phyloP scores from a whole-genome alignment of 2,113 vertebrate species.

The Sinocyclocheilus anophthalmus region DNA sequence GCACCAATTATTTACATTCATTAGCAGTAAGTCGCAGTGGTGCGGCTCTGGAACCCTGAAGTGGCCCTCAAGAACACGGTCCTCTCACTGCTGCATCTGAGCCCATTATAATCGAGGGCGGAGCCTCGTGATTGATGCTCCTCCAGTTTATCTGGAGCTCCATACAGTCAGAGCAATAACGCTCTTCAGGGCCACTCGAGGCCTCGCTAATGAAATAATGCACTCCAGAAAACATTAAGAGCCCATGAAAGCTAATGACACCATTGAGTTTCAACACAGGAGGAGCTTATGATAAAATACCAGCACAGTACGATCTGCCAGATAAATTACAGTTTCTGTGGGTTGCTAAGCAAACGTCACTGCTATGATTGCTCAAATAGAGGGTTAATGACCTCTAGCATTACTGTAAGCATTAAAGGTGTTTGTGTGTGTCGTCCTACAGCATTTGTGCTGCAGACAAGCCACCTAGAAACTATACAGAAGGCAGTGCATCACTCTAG shows the following conservation, averaged over 20 bases:
- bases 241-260: slow-evolving; percentile 57
- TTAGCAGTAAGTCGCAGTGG: not conserved
- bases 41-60: not conserved
- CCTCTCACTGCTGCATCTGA: slow-evolving; percentile 7
- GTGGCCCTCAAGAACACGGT: not conserved
- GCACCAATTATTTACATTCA: slow-evolving; percentile 7
- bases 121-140: slow-evolving; percentile 45
- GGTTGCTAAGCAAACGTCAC: not conserved
- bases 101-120: slow-evolving; percentile 20
- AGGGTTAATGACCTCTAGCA: not conserved
- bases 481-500: not conserved
- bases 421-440: not conserved
- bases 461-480: not conserved
- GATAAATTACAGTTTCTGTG: not conserved
- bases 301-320: slow-evolving; percentile 31
- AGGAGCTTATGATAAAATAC: slow-evolving; percentile 42
- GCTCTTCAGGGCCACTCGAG: slow-evolving; percentile 55
- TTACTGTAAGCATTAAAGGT: not conserved
- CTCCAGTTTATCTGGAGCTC: slow-evolving; percentile 40
- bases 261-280: slow-evolving; percentile 54
- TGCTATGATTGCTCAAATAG: not conserved
- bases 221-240: slow-evolving; percentile 61
- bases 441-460: not conserved
- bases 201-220: slow-evolving; percentile 59
- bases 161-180: slow-evolving; percentile 49